These are phyloP conservation scores for Oxyteleia sp. DNA, from an alignment of 2,888 invertebrate species.

Conservation along the genomic window DNA sequence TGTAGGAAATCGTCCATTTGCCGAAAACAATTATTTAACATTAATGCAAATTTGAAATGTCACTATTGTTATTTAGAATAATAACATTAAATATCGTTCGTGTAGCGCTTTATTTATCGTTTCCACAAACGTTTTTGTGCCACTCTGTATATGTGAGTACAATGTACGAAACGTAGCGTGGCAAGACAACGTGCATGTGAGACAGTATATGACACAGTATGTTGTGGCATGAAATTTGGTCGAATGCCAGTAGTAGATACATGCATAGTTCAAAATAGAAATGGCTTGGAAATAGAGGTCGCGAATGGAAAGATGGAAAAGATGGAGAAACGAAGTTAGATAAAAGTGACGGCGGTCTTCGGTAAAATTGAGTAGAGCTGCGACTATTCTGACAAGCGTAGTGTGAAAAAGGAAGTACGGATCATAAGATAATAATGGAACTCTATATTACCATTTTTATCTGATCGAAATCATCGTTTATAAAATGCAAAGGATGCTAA, in stretches of 20 bases:
- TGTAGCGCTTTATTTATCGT: no score
- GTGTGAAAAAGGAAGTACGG: slow-evolving; percentile 66
- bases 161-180: no score
- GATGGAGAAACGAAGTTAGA: slow-evolving; percentile 68
- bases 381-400: slow-evolving; percentile 63
- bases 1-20: no score
- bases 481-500: slow-evolving; percentile 46
- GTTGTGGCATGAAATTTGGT: slow-evolving; percentile 82
- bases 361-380: slow-evolving; percentile 53
- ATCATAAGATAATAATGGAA: slow-evolving; percentile 70
- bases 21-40: no score
- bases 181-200: no score
- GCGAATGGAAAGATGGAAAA: slow-evolving; percentile 74
- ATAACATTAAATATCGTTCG: no score
- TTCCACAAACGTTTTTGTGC: no score
- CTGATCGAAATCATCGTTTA: slow-evolving; percentile 65
- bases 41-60: no score
- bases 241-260: slow-evolving; percentile 82
- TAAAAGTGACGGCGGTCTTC: slow-evolving; percentile 68
- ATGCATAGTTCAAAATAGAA: slow-evolving; percentile 84
- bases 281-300: slow-evolving; percentile 85
- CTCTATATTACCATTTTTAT: slow-evolving; percentile 66
- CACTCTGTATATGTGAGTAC: no score
- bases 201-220: slow-evolving; percentile 64
- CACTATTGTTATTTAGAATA: no score